Evolutionary conservation across 2,888 invertebrate genomes (phyloP), one percentile per base, ranked within the genome.

Genomic region (Lottia scabra): DNA sequence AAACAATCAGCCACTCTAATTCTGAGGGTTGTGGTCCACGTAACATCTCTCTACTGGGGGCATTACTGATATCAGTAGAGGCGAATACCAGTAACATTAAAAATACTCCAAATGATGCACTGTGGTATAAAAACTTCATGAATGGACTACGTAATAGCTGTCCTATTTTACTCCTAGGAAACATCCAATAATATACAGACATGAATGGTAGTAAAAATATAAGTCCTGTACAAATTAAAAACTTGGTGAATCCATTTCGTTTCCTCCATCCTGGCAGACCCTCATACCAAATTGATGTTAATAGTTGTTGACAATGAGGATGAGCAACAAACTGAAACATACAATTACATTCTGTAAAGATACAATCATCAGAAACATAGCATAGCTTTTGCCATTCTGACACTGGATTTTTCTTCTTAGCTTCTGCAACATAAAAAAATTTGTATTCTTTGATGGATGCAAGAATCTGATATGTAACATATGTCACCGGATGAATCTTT

Each of bases 51-150:
- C 86, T 70, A 69, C 84, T 84, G 78, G 71, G 74, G 71, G 84
- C 76, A 77, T 81, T 80, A 63, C 85, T 82, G 19, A 88, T 80
- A 70, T 88, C 87, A 2, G 90, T 90, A 16, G 91, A 90, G 5
- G 91, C 91, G 78, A 91, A 85, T 10, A 91, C 90, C 65, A 92
- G 85, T 45, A 92, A 84, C 62, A 91, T 84, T 46, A 92, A 87
- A 83, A 92, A 92, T 71, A 90, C 90, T 15, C 90, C 91, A 80
- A 92, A 92, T n/a, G 91, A 91, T 63, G 91, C 91, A 79, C 90
- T 90, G 87, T 91, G 92, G 83, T 92, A 92, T 75, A 92, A 88
- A 82, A 92, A 92, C 85, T 92, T 92, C 91, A 92, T 92, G 85
- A 92, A 92, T 0, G 92, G 92, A 56, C 90, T 91, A 12, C 91